Percentiles rank a stretch among this genome's conserved stretches.
Evolutionary conservation across 2,113 vertebrate genomes (phyloP).

Genomic region (Psephotus haematonotus): DNA sequence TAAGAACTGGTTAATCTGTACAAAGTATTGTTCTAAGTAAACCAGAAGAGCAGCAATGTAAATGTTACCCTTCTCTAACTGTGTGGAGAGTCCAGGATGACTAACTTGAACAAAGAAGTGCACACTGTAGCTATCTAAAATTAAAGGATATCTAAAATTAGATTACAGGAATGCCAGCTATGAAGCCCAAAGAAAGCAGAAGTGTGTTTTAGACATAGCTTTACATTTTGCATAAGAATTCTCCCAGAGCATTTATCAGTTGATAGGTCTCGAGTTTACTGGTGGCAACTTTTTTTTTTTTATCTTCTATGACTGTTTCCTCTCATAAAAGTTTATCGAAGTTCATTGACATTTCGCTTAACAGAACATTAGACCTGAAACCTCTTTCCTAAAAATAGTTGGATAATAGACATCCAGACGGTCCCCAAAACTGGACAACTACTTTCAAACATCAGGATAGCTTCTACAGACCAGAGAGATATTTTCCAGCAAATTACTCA

Average conservation of each 20-base stretch:
- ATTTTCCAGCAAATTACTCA: background rate
- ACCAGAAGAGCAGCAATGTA: background rate
- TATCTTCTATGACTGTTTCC: background rate
- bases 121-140: background rate
- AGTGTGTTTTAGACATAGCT: background rate
- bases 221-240: background rate
- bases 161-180: background rate
- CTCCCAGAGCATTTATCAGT: background rate
- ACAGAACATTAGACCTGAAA: background rate
- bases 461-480: background rate
- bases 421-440: background rate
- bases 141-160: background rate
- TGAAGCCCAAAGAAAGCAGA: background rate
- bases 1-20: background rate
- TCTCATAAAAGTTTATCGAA: background rate
- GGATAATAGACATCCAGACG: background rate
- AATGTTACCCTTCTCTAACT: background rate
- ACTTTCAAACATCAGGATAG: background rate
- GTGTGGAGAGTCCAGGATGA: background rate
- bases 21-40: background rate
- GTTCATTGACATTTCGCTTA: background rate
- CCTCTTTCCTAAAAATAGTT: background rate
- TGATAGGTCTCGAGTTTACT: background rate
- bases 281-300: background rate
- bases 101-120: background rate